phyloP scores from a whole-genome alignment of 2,113 vertebrate species.

The Polypterus bichir region DNA sequence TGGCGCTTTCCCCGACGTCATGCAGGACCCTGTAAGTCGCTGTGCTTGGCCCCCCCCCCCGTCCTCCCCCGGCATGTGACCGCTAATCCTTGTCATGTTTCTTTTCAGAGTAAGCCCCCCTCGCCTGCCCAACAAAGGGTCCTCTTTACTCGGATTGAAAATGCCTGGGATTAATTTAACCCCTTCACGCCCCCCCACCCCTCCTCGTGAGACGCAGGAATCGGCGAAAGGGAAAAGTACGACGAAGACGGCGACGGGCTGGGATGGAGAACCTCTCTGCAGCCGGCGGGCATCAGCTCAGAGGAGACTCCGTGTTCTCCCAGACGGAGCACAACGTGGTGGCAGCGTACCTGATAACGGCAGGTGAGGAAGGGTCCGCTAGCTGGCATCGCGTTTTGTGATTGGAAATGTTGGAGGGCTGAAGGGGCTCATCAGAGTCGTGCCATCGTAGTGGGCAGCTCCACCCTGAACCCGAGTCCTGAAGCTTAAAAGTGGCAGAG shows the following conservation, averaged over 20 bases:
- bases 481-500: not conserved
- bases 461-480: not conserved
- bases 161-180: not conserved
- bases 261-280: conserved; percentile 26
- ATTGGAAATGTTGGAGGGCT: conserved; percentile 25
- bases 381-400: conserved; percentile 23
- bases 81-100: conserved; percentile 53
- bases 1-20: too few species aligned
- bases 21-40: too few species aligned
- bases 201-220: not conserved
- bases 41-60: too few species aligned
- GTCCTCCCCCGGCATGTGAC: conserved; percentile 34
- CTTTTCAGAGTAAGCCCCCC: conserved; percentile 35
- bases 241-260: conserved; percentile 19
- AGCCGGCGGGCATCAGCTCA: conserved; percentile 22
- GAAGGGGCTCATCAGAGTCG: conserved; percentile 13
- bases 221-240: conserved; percentile 5
- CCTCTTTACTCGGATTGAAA: conserved; percentile 13
- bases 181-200: not conserved
- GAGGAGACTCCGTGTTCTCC: conserved; percentile 55
- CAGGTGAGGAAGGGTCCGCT: conserved; percentile 62
- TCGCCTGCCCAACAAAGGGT: conserved; percentile 29
- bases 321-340: conserved; percentile 83
- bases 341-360: conserved; percentile 79
- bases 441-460: accelerated